Evolutionary conservation across 1,140 invertebrate genomes (phyloP), one percentile per base, ranked within the genome.

Genomic region (Halesus radiatus): DNA sequence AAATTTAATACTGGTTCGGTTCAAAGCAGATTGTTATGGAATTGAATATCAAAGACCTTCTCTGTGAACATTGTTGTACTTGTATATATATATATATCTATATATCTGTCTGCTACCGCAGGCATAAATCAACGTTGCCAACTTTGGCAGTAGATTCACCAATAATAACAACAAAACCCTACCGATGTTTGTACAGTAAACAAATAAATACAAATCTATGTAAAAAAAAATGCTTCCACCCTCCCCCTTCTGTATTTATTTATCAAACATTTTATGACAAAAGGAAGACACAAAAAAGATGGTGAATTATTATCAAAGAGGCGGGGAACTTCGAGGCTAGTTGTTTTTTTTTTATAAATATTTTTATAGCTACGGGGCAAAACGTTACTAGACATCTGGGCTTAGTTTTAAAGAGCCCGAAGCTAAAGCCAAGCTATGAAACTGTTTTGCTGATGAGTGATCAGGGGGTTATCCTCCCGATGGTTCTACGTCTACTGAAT

Each of bases 201-300:
- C 70, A 74, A 56, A 74, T 74, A 74, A 74, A 53, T 74, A 74
- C 70, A 74, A 74, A 74, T 74, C 70, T 74, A 26, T 37, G 22
- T 54, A 54, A 16, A 74, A 74, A 74, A 70, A 74, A 56, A 73
- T 29, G 70, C n/a, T 52, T 20, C 52, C 52, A 26, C 50, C 70
- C 70, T 23, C 23, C 70, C 70, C 70, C 70, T 23, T 6, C 22
- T 29, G 70, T 74, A 74, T 74, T 74, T 74, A 74, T 74, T 74
- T 74, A 74, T 74, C 70, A 74, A 74, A 74, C 70, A 74, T 74
- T 74, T 73, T 74, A 74, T 74, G 70, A 74, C 70, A 74, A 74
- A 54, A 74, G 70, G 70, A 74, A 74, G 70, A 74, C 70, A 56
- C 70, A 74, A 54, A 74, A 74, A 74, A 56, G 50, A 74, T 74